Evolutionary conservation across 2,888 invertebrate species (phyloP).

Genomic region (Lordiphosa andalusiaca): DNA sequence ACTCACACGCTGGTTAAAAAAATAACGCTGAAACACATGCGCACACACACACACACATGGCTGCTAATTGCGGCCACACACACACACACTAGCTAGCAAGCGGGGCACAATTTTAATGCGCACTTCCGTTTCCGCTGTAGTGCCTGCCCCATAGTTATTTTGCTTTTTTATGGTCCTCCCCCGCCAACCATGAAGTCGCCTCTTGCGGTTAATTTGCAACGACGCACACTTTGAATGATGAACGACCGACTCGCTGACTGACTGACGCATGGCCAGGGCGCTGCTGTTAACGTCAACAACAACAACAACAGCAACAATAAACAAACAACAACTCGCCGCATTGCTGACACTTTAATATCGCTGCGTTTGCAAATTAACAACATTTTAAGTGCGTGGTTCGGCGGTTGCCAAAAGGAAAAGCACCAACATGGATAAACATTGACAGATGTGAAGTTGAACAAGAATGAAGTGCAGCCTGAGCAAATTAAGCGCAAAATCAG

Average conservation of each 20-base stretch:
- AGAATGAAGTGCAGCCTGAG: conserved; percentile 70
- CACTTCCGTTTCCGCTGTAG: conserved; percentile 72
- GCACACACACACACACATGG: conserved; percentile 29
- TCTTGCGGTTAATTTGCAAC: conserved; percentile 67
- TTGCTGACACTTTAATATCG: conserved; percentile 56
- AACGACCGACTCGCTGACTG: conserved; percentile 24
- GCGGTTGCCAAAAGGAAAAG: conserved; percentile 36
- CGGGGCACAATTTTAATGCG: conserved; percentile 66
- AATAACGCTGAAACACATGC: conserved; percentile 28
- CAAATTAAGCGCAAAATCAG: conserved; percentile 69
- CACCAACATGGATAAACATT: conserved; percentile 56
- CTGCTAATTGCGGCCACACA: conserved; percentile 57
- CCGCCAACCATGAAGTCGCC: conserved; percentile 27
- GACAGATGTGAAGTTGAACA: conserved; percentile 38
- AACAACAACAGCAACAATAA: conserved; percentile 16
- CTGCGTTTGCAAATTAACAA: conserved; percentile 65
- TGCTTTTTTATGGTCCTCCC: conserved; percentile 45
- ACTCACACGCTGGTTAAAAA: conserved; percentile 57
- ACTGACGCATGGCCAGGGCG: conserved; percentile 21
- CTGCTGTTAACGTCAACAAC: conserved; percentile 10
- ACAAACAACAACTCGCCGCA: conserved; percentile 19
- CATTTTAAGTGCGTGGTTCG: conserved; percentile 57
- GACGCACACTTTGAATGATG: conserved; percentile 52
- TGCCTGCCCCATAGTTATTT: conserved; percentile 61
- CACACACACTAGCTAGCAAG: conserved; percentile 34